phyloP scores from a whole-genome alignment of 2,888 invertebrate genomes.

The Agapetus fuscipes region DNA sequence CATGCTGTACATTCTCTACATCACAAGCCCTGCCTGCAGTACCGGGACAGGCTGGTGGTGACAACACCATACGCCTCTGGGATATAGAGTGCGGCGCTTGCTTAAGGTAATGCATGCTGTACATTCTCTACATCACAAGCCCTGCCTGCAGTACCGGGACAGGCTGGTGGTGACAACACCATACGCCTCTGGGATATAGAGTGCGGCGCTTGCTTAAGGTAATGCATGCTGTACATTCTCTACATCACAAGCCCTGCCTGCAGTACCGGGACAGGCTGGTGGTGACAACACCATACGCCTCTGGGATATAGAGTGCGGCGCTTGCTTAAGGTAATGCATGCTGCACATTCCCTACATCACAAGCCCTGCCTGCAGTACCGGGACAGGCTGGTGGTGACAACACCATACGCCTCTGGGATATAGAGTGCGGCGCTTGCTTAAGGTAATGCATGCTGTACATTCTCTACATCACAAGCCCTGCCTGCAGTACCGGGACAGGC shows the following conservation, averaged over 20 bases:
- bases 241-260: no score
- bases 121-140: no score
- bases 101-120: conserved; percentile 30
- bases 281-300: conserved; percentile 94
- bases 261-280: conserved; percentile 97
- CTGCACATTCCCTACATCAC: neutral
- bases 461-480: conserved; percentile 47
- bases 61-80: conserved; percentile 91
- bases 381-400: conserved; percentile 96
- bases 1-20: no score
- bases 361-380: conserved; percentile 90
- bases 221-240: no score
- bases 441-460: conserved; percentile 20
- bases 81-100: conserved; percentile 59
- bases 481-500: conserved; percentile 93
- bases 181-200: conserved; percentile 73
- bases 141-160: conserved; percentile 97
- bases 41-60: conserved; percentile 94
- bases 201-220: conserved; percentile 50
- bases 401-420: conserved; percentile 79
- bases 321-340: conserved; percentile 43
- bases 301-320: conserved; percentile 58
- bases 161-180: conserved; percentile 96
- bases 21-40: conserved; percentile 98
- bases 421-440: conserved; percentile 56